Percentiles rank a stretch among this genome's conserved stretches.
Evolutionary conservation across 2,888 invertebrate genomes (phyloP).

Genomic region (Unio delphinus): DNA sequence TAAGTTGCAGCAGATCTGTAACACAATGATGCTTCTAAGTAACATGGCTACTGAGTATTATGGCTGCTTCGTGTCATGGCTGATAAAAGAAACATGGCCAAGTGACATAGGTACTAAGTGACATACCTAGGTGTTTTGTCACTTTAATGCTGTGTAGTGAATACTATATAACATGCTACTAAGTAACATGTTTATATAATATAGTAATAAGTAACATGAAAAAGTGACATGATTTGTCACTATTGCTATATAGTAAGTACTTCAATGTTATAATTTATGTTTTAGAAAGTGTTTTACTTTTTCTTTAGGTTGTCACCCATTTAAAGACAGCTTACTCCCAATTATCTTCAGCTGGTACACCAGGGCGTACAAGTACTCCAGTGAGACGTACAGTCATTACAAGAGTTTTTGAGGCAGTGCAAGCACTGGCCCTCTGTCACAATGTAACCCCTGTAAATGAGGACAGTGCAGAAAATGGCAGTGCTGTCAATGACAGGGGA

Average conservation of each 20-base stretch:
- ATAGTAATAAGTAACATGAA: too few relatives aligned
- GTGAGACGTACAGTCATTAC: slow-evolving; percentile 81
- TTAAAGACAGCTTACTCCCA: slow-evolving; percentile 72
- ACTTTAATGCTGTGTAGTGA: too few relatives aligned
- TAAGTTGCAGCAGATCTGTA: too few relatives aligned
- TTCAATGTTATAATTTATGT: neutral
- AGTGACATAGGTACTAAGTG: too few relatives aligned
- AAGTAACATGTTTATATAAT: too few relatives aligned
- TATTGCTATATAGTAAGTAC: neutral
- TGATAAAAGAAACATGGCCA: too few relatives aligned
- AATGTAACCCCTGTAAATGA: slow-evolving; percentile 99
- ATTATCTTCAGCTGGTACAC: slow-evolving; percentile 28
- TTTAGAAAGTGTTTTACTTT: neutral
- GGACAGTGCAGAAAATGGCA: slow-evolving; percentile 57
- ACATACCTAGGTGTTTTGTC: too few relatives aligned
- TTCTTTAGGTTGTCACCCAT: slow-evolving; percentile 71
- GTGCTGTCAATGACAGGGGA: slow-evolving; percentile 57
- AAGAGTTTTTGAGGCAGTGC: slow-evolving; percentile 89
- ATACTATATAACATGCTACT: too few relatives aligned
- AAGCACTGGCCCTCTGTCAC: slow-evolving; percentile 96
- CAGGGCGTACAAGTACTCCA: slow-evolving; percentile 52
- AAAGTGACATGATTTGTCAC: too few relatives aligned
- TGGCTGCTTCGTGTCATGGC: too few relatives aligned
- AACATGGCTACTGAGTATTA: too few relatives aligned
- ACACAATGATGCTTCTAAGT: too few relatives aligned